Conservation (phyloP, 2,113 vertebrate genomes). For the Pipra filicauda region DNA sequence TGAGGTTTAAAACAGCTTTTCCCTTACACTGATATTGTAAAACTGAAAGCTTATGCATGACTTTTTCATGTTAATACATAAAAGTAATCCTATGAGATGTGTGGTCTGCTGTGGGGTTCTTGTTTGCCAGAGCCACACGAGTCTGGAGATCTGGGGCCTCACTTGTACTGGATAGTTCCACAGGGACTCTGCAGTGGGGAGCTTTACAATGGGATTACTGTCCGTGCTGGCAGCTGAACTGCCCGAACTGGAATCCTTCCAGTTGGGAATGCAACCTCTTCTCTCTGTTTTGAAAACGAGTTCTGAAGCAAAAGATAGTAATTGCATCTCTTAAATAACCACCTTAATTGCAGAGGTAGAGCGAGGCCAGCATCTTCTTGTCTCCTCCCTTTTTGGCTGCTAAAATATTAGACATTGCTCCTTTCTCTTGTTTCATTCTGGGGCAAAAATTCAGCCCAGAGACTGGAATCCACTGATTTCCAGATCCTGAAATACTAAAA, state of each 20-base stretch:
- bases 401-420: background rate
- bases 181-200: background rate
- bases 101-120: background rate
- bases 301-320: background rate
- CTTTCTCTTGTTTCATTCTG: background rate
- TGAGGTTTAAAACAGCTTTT: background rate
- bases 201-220: background rate
- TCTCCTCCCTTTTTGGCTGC: background rate
- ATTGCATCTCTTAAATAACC: background rate
- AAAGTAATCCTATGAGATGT: background rate
- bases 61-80: background rate
- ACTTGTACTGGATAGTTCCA: rapidly evolving
- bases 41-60: background rate
- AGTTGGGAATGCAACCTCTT: background rate
- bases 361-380: background rate
- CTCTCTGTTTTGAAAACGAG: background rate
- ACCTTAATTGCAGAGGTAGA: background rate
- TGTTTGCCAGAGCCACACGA: background rate
- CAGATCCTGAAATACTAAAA: background rate
- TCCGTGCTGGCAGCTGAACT: background rate
- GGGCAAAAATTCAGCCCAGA: background rate
- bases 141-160: background rate
- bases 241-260: background rate
- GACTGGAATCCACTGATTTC: background rate
- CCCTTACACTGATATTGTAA: background rate